Evolutionary conservation across 2,888 invertebrate genomes (phyloP), one percentile per base, ranked within the genome.

Genomic region (Disparrhopalites patrizii): DNA sequence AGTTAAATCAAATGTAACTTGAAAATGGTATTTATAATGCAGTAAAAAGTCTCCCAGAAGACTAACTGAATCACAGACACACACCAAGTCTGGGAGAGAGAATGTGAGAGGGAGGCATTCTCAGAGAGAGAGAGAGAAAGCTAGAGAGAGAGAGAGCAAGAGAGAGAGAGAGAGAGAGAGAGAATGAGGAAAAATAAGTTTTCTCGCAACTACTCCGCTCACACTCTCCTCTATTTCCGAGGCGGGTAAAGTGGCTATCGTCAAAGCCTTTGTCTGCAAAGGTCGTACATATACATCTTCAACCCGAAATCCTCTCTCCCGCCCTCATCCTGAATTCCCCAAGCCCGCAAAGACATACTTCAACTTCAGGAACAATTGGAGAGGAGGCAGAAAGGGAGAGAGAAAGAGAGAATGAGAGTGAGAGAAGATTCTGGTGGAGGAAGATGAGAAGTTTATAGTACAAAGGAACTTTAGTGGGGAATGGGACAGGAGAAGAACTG

Each of bases 401-500:
- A 8, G 30, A 28, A 54, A 5, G 15, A 15, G 15, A 54, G 18
- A 54, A 30, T 58, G 62, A 64, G 66, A 57, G 57, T 61, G 62
- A 64, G 54, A 61, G 58, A 61, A 64, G 58, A 63, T n/a, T n/a
- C n/a, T n/a, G n/a, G n/a, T n/a, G n/a, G n/a, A n/a, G 62, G 55
- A 61, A 62, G 65, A 69, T 66, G 68, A 62, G 63, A 36, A 36
- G 36, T 36, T 36, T 36, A 36, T 64, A 60, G 67, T 47, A 62
- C 62, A 67, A 62, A 68, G 61, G 62, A 58, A 62, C 66, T 36
- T 10, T 36, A 36, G 36, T 10, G 36, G 63, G 63, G 67, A 60
- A 61, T 58, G 62, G 68, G 50, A 57, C 62, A 65, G 57, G 52
- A 62, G 47, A 68, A 62, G 47, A 62, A 61, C 55, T 62, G 62